phyloP scores from a whole-genome alignment of 2,113 vertebrate species.

The Muntiacus reevesi region DNA sequence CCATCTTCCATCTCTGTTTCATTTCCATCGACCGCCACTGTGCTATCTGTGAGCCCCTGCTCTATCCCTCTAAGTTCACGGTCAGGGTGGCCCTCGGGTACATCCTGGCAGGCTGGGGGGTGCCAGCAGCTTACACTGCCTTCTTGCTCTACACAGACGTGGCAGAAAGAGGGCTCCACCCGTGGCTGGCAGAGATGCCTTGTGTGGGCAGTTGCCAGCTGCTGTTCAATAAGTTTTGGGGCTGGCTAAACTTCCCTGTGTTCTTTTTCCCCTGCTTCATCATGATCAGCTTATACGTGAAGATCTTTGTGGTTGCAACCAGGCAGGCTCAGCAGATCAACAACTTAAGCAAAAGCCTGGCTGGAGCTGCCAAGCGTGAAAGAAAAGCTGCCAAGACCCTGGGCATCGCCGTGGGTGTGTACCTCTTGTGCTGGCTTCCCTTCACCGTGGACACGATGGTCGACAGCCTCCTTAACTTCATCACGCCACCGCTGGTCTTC shows the following conservation, averaged over 20 bases:
- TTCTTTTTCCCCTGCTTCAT: constrained; percentile 77
- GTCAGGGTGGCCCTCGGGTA: constrained; percentile 46
- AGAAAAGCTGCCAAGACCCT: constrained; percentile 77
- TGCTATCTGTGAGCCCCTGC: constrained; percentile 73
- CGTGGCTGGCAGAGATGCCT: constrained; percentile 55
- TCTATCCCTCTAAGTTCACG: constrained; percentile 73
- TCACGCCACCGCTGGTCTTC: constrained; percentile 66
- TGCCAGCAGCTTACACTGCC: constrained; percentile 68
- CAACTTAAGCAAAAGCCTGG: not conserved
- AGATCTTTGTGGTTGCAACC: constrained; percentile 74
- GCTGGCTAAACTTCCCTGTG: constrained; percentile 74
- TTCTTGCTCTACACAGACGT: constrained; percentile 66
- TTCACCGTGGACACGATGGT: constrained; percentile 64
- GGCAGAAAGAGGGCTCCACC: constrained; percentile 1
- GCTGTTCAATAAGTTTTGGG: constrained; percentile 76
- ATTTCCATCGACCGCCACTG: constrained; percentile 75
- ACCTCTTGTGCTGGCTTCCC: constrained; percentile 72
- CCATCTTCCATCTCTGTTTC: constrained; percentile 77
- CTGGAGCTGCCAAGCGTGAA: constrained; percentile 53
- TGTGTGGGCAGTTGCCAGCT: constrained; percentile 74
- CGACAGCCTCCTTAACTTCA: constrained; percentile 68
- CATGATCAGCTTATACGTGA: constrained; percentile 70
- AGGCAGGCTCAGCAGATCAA: constrained; percentile 71
- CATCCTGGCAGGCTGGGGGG: constrained; percentile 63
- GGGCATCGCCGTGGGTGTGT: constrained; percentile 66